These are phyloP conservation scores for Acrocephalus scirpaceus DNA, from an alignment of 2,797 vertebrate species.

Conservation along the genomic window DNA sequence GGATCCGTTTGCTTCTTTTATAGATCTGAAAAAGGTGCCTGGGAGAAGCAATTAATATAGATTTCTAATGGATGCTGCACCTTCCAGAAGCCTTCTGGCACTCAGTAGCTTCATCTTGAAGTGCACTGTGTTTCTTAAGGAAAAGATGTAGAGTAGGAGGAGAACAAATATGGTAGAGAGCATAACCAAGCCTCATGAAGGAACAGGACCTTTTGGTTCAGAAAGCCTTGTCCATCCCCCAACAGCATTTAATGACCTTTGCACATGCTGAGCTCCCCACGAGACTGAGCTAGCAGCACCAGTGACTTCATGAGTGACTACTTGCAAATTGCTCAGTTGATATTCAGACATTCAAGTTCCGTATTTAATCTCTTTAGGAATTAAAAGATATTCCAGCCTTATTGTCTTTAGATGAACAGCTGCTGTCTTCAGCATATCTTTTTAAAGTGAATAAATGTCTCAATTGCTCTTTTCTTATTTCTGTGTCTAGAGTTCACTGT, in stretches of 20 bases:
- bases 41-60: not conserved
- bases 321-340: not conserved
- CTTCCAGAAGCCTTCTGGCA: not conserved
- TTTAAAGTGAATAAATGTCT: not conserved
- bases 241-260: not conserved
- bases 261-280: not conserved
- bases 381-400: not conserved
- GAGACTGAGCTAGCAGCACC: not conserved
- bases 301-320: not conserved
- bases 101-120: not conserved
- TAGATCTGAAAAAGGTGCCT: not conserved
- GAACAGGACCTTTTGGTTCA: not conserved
- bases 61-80: not conserved
- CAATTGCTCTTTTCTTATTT: not conserved
- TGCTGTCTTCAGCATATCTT: slow-evolving; percentile 14
- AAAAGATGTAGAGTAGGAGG: not conserved
- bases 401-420: not conserved
- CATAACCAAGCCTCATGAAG: not conserved
- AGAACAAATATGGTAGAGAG: not conserved
- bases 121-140: not conserved
- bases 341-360: not conserved
- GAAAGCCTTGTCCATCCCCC: not conserved
- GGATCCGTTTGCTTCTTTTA: not conserved
- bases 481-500: not conserved
- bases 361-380: slow-evolving; percentile 6